Evolutionary conservation across 2,113 vertebrate genomes (phyloP).

Genomic region (Psettodes erumei): DNA sequence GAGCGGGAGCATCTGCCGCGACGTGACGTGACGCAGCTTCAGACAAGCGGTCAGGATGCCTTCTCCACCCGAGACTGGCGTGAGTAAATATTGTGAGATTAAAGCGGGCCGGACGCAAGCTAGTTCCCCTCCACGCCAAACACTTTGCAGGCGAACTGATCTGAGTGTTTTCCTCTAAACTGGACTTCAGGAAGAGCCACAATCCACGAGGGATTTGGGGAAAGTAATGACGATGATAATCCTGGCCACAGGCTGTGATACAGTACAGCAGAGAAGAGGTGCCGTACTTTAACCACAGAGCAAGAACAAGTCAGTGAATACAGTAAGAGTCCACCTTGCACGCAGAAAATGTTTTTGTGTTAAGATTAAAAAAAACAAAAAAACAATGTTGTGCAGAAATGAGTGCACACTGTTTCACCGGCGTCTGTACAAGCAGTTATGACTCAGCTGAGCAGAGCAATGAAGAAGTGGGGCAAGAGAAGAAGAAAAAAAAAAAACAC

Average conservation of each 20-base stretch:
- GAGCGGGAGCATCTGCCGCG: slow-evolving; percentile 17
- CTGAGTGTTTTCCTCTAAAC: no score
- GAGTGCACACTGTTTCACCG: neutral
- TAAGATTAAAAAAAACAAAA: no score
- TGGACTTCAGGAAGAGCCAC: neutral
- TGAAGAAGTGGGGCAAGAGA: slow-evolving; percentile 22
- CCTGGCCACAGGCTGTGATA: no score
- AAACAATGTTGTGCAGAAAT: neutral
- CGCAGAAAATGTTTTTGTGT: neutral
- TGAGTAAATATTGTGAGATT: slow-evolving; percentile 30
- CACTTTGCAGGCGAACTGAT: neutral
- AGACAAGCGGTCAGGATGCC: slow-evolving; percentile 26
- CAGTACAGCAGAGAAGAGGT: neutral
- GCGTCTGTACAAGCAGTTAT: neutral
- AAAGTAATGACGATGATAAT: no score
- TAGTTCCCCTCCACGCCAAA: slow-evolving; percentile 16
- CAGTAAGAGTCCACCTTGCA: neutral
- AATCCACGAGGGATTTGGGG: no score
- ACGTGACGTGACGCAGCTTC: slow-evolving; percentile 17
- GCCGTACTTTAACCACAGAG: neutral
- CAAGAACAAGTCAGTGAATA: neutral
- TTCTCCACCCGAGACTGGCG: slow-evolving; percentile 16
- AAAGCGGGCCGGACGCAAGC: slow-evolving; percentile 1
- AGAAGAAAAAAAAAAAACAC: no score
- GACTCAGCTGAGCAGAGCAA: slow-evolving; percentile 24